Evolutionary conservation across 1,140 invertebrate genomes (phyloP), one percentile per base, ranked within the genome.

Genomic region (Streblospio benedicti): DNA sequence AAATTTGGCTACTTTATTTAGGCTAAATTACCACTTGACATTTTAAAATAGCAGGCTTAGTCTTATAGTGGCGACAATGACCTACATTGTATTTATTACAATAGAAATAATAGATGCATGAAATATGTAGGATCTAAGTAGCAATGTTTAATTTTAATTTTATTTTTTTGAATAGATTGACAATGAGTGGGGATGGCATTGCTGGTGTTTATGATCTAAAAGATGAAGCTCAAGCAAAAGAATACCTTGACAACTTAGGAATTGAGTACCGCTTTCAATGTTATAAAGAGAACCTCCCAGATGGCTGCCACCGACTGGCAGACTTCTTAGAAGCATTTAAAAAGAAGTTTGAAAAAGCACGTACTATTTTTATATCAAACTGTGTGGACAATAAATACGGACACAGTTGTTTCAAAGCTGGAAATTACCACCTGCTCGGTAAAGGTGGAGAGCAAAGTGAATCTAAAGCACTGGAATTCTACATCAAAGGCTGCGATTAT

Each of bases 231-330:
- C 89, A 94, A 57, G 88, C 91, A 0, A 87, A 92, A 72, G 83
- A 90, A 64, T 96, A 87, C 73, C 71, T 94, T 28, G 84, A 92
- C 62, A 93, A 93, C 72, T 77, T 95, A 57, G 87, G 87, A n/a
- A 88, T 87, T 14, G 92, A 96, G 75, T 95, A 94, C 71, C 82
- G 87, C 67, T 95, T 91, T 74, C 89, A 90, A 38, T 96, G 92
- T 77, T 89, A 86, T 61, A 83, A 83, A 45, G 88, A 91, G 73
- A 90, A 89, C 69, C 86, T 85, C 65, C 81, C 87, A 14, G 87
- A 90, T 80, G 87, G 87, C n/a, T 96, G 92, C 74, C 91, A 94
- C 76, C 76, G 94, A 43, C 78, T 95, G 2, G 92, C 86, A 0
- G 90, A 94, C 77, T 95, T 87, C 75, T 79, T 90, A 30, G 90